phyloP scores from a whole-genome alignment of 2,797 vertebrate genomes.

The Moxostoma hubbsi region DNA sequence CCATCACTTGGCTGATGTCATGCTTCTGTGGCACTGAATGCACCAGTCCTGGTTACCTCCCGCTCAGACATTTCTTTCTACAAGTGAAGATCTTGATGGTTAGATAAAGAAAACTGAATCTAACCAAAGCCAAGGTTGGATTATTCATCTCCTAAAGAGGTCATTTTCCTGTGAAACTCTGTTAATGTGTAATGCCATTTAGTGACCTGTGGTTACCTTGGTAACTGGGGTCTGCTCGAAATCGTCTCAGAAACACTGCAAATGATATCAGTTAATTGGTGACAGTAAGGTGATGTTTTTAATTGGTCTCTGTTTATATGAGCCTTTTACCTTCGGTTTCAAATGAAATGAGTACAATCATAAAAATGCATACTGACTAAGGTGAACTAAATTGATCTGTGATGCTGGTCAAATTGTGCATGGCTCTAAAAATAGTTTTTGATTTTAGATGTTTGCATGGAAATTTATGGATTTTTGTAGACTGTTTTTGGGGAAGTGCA shows the following conservation, averaged over 20 bases:
- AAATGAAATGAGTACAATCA: background rate
- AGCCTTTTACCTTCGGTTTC: conserved; percentile 27
- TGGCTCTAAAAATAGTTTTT: background rate
- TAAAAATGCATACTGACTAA: background rate
- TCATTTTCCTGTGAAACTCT: conserved; percentile 47
- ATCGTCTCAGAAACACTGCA: conserved; percentile 33
- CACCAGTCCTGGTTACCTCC: conserved; percentile 30
- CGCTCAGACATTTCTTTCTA: conserved; percentile 16
- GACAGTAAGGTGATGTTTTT: conserved; percentile 1
- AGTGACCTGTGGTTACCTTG: conserved; percentile 39
- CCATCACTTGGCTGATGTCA: conserved; percentile 66
- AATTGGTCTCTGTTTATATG: conserved; percentile 13
- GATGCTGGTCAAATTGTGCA: background rate
- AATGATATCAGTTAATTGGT: conserved; percentile 20
- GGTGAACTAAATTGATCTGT: background rate
- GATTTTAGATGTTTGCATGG: conserved; percentile 50
- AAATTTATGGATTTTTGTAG: conserved; percentile 40
- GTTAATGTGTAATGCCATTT: conserved; percentile 59
- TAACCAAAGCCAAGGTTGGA: conserved; percentile 16
- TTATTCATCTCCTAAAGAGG: conserved; percentile 45
- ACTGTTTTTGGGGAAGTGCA: conserved; percentile 52
- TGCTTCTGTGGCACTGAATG: conserved; percentile 68
- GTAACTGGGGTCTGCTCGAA: conserved; percentile 25
- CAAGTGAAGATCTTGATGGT: conserved; percentile 34
- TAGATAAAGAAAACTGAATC: conserved; percentile 32